phyloP scores from a whole-genome alignment of 2,113 vertebrate genomes.

The Cyprinodon brontotheroides region DNA sequence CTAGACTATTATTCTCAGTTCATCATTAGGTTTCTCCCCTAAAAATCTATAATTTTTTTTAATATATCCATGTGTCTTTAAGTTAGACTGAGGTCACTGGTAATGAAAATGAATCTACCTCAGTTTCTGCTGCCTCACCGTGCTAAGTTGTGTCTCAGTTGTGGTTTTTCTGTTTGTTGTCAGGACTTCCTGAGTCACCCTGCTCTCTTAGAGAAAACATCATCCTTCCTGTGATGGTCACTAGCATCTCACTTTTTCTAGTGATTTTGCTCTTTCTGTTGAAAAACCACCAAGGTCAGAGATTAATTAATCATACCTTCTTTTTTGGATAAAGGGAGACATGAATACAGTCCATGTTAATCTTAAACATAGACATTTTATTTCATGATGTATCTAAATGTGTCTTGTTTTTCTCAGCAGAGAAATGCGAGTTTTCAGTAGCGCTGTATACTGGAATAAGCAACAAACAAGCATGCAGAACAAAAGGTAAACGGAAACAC shows the following conservation, averaged over 20 bases:
- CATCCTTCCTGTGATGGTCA: constrained; percentile 3
- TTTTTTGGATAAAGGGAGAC: not conserved
- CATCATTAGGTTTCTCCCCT: not conserved
- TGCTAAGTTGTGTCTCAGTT: not conserved
- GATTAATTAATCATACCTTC: not conserved
- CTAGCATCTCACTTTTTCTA: not conserved
- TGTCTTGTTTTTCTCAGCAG: not conserved
- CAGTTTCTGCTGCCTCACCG: not conserved
- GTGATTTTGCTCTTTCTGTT: not conserved
- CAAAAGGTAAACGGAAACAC: not conserved
- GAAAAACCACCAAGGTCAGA: not conserved
- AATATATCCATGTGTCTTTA: not conserved
- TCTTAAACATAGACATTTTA: not conserved
- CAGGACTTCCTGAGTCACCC: not conserved
- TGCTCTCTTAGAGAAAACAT: not conserved
- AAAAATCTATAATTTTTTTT: no score
- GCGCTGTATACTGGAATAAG: not conserved
- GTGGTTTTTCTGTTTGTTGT: constrained; percentile 1
- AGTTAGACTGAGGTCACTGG: not conserved
- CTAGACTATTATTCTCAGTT: not conserved
- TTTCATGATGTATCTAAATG: not conserved
- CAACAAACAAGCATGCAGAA: not conserved
- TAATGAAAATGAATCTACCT: not conserved
- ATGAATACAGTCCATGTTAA: not conserved
- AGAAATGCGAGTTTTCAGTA: not conserved